These are phyloP conservation scores for Ibidorhyncha struthersii DNA, from an alignment of 2,113 vertebrate species.

Conservation along the genomic window DNA sequence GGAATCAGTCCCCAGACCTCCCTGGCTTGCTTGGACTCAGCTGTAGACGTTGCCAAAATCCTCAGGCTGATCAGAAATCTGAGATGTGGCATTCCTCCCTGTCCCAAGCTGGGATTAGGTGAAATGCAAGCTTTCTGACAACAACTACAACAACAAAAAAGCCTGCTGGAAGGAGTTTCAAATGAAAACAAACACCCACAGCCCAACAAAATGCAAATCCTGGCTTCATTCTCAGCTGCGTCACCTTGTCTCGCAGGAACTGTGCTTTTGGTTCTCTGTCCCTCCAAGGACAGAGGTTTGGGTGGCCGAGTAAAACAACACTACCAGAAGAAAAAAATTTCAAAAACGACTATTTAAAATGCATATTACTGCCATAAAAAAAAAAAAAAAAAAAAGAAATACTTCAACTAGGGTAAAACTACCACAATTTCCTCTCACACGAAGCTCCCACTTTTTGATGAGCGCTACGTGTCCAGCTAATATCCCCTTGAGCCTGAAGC, in stretches of 20 bases:
- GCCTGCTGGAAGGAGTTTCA: neutral
- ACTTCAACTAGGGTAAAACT: neutral
- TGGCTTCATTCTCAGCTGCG: neutral
- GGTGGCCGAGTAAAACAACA: neutral
- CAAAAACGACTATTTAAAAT: neutral
- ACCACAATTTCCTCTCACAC: neutral
- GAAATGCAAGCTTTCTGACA: neutral
- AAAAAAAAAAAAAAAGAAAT: neutral
- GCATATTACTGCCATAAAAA: neutral
- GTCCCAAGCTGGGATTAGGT: neutral
- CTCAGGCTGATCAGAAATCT: neutral
- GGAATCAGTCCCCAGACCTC: neutral
- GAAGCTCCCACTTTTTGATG: neutral
- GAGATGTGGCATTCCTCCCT: neutral
- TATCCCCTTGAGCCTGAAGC: neutral
- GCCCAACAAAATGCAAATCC: neutral
- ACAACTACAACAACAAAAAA: too few relatives aligned
- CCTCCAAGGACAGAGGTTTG: neutral
- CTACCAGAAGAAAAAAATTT: neutral
- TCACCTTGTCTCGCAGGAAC: neutral
- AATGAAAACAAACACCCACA: neutral
- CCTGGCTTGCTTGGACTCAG: neutral
- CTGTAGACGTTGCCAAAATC: neutral
- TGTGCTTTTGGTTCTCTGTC: neutral
- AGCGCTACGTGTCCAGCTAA: neutral